phyloP scores from a whole-genome alignment of 2,113 vertebrate genomes.

The Passer montanus region DNA sequence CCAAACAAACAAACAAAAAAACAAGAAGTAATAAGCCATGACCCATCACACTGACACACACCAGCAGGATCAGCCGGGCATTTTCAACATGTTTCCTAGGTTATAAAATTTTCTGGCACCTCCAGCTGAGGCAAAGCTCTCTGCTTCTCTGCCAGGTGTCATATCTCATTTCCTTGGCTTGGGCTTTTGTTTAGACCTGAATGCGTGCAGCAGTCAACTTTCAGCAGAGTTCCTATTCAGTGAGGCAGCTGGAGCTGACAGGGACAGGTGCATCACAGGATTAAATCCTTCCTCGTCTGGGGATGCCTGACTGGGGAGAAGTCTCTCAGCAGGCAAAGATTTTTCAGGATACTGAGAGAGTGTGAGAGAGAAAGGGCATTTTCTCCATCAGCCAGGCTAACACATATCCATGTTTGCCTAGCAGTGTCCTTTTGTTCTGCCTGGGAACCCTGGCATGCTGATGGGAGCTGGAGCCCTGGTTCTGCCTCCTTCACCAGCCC shows the following conservation, averaged over 20 bases:
- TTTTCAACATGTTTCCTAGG: background rate
- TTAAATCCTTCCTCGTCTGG: background rate
- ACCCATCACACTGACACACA: background rate
- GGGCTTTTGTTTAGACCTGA: constrained; percentile 4
- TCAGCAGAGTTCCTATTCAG: background rate
- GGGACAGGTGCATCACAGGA: background rate
- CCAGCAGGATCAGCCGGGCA: background rate
- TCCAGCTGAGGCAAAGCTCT: constrained; percentile 32
- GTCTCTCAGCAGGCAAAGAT: background rate
- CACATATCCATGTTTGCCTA: background rate
- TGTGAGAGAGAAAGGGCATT: background rate
- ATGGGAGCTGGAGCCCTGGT: background rate
- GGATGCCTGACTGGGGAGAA: background rate
- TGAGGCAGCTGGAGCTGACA: background rate
- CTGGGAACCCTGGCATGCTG: background rate
- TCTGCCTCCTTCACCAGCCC: background rate
- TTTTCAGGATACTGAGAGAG: background rate
- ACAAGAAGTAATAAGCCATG: background rate
- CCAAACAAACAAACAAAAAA: background rate
- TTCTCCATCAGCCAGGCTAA: background rate
- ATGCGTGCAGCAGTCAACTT: background rate
- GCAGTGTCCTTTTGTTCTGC: background rate
- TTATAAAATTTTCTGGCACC: background rate
- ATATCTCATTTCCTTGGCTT: background rate
- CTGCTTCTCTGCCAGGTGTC: background rate